These are phyloP conservation scores for Cheilosia vulpina DNA, from an alignment of 2,888 invertebrate species.

Conservation along the genomic window DNA sequence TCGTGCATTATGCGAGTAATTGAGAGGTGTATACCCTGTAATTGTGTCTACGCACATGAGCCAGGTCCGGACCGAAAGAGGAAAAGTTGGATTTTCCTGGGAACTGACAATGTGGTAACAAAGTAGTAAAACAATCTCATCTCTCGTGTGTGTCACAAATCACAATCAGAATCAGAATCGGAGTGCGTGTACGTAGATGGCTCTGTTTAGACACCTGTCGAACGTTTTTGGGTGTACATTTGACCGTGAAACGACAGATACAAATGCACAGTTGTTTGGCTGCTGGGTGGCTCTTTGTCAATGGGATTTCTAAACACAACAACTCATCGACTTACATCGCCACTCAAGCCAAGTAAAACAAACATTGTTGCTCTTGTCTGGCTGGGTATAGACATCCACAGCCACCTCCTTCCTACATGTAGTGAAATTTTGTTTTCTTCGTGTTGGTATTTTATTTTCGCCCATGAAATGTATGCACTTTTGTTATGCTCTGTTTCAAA, in stretches of 20 bases:
- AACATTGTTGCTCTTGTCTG: conserved; percentile 74
- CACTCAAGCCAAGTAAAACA: conserved; percentile 75
- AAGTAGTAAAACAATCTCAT: conserved; percentile 15
- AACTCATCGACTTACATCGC: conserved; percentile 62
- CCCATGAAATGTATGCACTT: conserved; percentile 56
- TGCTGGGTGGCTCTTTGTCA: conserved; percentile 33
- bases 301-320: conserved; percentile 70
- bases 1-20: conserved; percentile 75
- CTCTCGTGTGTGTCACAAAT: background rate
- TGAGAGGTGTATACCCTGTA: conserved; percentile 74
- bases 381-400: conserved; percentile 50
- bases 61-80: conserved; percentile 36
- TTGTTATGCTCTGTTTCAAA: conserved; percentile 70
- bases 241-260: conserved; percentile 27
- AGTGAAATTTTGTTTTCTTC: background rate
- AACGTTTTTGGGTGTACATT: background rate
- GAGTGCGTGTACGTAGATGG: conserved; percentile 19
- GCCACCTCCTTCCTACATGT: conserved; percentile 77
- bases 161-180: conserved; percentile 4
- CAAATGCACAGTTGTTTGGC: conserved; percentile 2
- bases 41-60: conserved; percentile 71
- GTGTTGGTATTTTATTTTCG: conserved; percentile 78
- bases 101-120: conserved; percentile 8
- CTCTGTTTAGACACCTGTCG: conserved; percentile 24
- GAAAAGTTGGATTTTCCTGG: conserved; percentile 58